phyloP scores from a whole-genome alignment of 2,888 invertebrate genomes.

The Catocala nupta region DNA sequence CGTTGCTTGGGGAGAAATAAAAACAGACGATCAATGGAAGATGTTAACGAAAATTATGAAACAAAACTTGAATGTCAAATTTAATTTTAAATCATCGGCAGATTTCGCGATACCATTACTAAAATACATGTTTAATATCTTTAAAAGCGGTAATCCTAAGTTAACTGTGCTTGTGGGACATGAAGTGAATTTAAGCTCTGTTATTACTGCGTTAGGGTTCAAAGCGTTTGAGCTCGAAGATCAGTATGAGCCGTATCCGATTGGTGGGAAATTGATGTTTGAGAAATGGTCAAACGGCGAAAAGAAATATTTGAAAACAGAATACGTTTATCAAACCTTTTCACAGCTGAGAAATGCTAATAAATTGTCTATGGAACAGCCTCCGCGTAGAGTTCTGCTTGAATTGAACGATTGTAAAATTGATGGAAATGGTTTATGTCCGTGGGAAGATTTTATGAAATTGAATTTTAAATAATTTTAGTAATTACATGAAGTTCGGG shows the following conservation, averaged over 20 bases:
- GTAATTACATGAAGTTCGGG: no score
- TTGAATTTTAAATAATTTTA: constrained; percentile 12
- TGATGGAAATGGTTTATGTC: constrained; percentile 63
- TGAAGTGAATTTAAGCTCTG: constrained; percentile 70
- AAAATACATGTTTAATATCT: constrained; percentile 60
- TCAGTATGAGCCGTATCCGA: constrained; percentile 70
- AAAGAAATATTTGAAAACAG: constrained; percentile 63
- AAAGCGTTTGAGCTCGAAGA: constrained; percentile 59
- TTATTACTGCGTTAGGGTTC: constrained; percentile 63
- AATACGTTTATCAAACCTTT: constrained; percentile 68
- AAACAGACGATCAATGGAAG: no score
- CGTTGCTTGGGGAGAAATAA: constrained; percentile 75
- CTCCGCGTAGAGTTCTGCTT: no score
- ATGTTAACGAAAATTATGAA: constrained; percentile 59
- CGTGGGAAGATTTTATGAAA: constrained; percentile 58
- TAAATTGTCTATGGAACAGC: constrained; percentile 48
- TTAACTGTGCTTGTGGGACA: constrained; percentile 71
- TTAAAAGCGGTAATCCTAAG: constrained; percentile 53
- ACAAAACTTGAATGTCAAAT: constrained; percentile 68
- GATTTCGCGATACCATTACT: constrained; percentile 65
- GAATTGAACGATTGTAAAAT: constrained; percentile 59
- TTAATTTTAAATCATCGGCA: constrained; percentile 60
- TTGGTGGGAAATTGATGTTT: constrained; percentile 76
- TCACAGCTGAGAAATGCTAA: constrained; percentile 63
- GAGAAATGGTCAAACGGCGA: constrained; percentile 69